Base-by-base conservation (phyloP, 2,888 invertebrate genomes). In the Cheiracanthium punctorium region DNA sequence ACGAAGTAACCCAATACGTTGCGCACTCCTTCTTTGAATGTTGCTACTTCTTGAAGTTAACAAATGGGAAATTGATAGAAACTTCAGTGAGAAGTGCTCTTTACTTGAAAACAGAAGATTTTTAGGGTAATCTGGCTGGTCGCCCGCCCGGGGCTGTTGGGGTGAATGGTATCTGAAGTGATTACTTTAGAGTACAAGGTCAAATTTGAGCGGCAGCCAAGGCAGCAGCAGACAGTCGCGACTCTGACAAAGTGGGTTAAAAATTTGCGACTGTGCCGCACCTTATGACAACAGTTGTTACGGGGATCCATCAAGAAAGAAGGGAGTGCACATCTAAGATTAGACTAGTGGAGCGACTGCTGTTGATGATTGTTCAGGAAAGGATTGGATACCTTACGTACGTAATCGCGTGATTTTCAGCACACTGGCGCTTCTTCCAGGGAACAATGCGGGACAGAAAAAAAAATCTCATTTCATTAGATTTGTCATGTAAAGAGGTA, bases 151-250 rank as follows among this genome's bases (percentile, higher is more conserved):
- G 69, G 69, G 20, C 58, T 58, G 58, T 82, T 52, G 76, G 82
- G 82, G 82, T 82, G 82, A 82, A 82, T 67, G 82, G 72, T 77
- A 77, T 72, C 48, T 77, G 24, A 58, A 71, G 48, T 58, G 72
- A 77, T 82, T 65, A 72, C 72, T 82, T 77, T 73, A 58, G 77
- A 72, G 58, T 20, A 43, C 77, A 82, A 82, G 82, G 82, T 82
- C 77, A 82, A 37, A 71, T 58, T 24, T 70, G n/a, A 41, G 37
- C 58, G 81, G 75, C 81, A 75, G 81, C 75, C 81, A 70, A 75
- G 80, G 75, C n/a, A 41, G 4, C 28, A 43, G 75, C 41, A 65
- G 80, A 80, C 80, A 37, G 80, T 72, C 80, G 71, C 64, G 80
- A 74, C 73, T 30, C 29, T 7, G 24, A 73, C 69, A 41, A 80